Evolutionary conservation across 1,140 invertebrate species (phyloP), one percentile per base, ranked within the genome.

Genomic region (Chlorops oryzae): DNA sequence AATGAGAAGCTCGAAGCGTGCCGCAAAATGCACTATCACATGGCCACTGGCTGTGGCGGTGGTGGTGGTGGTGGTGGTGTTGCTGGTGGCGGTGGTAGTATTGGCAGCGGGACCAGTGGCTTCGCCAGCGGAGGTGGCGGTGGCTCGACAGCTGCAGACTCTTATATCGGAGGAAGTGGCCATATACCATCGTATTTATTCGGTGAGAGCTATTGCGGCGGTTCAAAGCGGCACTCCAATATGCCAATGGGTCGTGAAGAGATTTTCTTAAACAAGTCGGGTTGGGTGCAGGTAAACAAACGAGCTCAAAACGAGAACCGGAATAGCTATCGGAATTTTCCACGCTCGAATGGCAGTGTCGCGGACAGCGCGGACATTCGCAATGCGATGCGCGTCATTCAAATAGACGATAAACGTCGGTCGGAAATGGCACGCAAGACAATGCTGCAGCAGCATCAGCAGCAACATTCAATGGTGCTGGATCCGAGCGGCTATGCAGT

Each of bases 251-350:
- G 46, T 24, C 67, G 64, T 23, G 64, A 72, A 48, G 67, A 72
- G 40, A 72, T 72, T 28, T 72, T 60, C 32, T 47, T 72, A 0
- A 72, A 72, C 55, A 72, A 72, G 44, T 72, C 70, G 13, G 70
- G 70, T 21, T 72, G 69, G 69, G 69, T 72, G 9, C 69, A 72
- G 28, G 70, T 72, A 13, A 72, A 64, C 43, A 69, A 62, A 32
- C 51, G 56, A 3, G 40, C 50, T 7, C 46, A 41, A 13, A 56
- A 59, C 18, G 59, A 69, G 18, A 57, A 51, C 43, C 42, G 46
- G n/a, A 24, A 32, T 5, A 41, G 43, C 12, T 59, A 56, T 28
- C 32, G 47, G 6, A 38, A 43, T 6, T 60, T 57, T 34, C 52
- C 53, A 4, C 52, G 59, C 9, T 27, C 48, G 5, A 59, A 52